Base-by-base conservation (phyloP, 2,113 vertebrate species). In the Thamnophis sirtalis region DNA sequence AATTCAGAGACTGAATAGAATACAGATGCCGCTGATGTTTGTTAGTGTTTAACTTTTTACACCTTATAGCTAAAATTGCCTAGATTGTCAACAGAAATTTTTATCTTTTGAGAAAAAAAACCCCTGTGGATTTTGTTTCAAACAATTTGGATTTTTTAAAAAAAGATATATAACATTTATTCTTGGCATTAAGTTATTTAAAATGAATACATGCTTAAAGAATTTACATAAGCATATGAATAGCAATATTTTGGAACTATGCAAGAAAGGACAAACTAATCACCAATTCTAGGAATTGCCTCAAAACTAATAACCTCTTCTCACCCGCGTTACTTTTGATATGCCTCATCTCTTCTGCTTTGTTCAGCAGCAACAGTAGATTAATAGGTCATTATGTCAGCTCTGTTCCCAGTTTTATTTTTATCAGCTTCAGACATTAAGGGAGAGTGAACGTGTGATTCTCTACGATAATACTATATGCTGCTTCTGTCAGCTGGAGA, bases 401-500 rank as follows among this genome's bases (percentile, higher is more conserved):
- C 3, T 28, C 11, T 84, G 1, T 80, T 92, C 88, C 26, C 93
- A 56, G 85, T 95, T 90, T 43, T 53, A 86, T 94, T 92, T 92
- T 87, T 90, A 56, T 24, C 55, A 55, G n/a, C 50, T 89, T 58
- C n/a, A 94, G 73, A 0, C 3, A 15, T 94, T 93, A 1, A 94
- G 94, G 93, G 93, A 95, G 93, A 93, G 94, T 86, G 88, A 90
- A 22, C 0, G 89, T 89, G 33, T 92, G 28, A 91, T 90, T 94
- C 93, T 86, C 93, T 85, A 89, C 84, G 92, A 63, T 43, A 26
- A 28, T 48, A 90, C 92, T 94, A 95, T 94, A 96, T 95, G 93
- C 93, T 95, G 93, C 95, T 96, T 96, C 93, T 95, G 92, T 96
- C 93, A 96, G 94, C 58, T 63, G 86, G 95, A 92, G 94, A 94